Base-by-base conservation (phyloP, 1,140 invertebrate species). In the Drosophila cardini region DNA sequence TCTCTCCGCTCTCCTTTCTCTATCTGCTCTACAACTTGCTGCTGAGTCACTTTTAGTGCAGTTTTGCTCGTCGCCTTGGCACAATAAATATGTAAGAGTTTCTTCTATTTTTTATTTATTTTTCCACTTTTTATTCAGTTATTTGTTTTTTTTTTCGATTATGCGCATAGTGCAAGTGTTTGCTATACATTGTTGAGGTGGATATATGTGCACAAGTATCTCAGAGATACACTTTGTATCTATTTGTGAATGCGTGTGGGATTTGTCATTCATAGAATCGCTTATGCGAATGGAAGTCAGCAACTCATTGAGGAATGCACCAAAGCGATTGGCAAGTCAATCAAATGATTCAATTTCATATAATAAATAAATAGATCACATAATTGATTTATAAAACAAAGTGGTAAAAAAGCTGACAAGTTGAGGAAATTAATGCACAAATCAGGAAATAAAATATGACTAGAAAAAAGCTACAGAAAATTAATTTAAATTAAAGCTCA, bases 101-200 rank as follows among this genome's bases (percentile, higher is more conserved):
- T 60, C 18, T 30, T 40, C n/a, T 67, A 30, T 5, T 34, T 57
- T 13, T 63, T 52, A n/a, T 15, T 4, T 18, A 30, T 48, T 21
- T 21, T 67, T 57, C 18, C 32, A 21, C n/a, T 18, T 30, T 45
- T 38, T 26, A 26, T 26, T 3, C 21, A 26, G 21, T 26, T 26
- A 26, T 26, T 26, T 26, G 21, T 26, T 26, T 72, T 38, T 57
- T 46, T 60, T 60, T 48, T 75, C 58, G 71, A 76, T 86, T 85
- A 78, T 85, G 82, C 78, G 65, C 80, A 76, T 83, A 83, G 80
- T 83, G 80, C 80, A 81, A 81, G 74, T 86, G 78, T 84, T 77
- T 84, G 76, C 76, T 65, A 68, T 64, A 71, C 79, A 82, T 60
- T 78, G 60, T 50, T 13, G 11, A 36, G 13, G 32, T 15, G 34